Base-by-base conservation (phyloP, 2,113 vertebrate species). In the Glareola pratincola region DNA sequence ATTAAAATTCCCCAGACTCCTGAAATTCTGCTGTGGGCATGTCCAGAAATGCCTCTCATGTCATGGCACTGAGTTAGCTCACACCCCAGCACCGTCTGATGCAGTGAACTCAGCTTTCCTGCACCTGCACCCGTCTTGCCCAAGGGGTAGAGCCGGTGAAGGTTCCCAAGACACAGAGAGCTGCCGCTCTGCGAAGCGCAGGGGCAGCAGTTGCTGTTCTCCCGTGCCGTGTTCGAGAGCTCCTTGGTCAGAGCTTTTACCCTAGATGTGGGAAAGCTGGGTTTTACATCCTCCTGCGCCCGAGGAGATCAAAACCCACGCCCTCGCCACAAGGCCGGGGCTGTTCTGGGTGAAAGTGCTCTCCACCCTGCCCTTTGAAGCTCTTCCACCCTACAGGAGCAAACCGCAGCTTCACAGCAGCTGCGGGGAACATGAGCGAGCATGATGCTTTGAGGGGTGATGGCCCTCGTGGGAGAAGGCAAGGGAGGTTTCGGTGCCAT, bases 301-400 rank as follows among this genome's bases (percentile, higher is more conserved):
- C 0, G 6, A 92, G 90, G 90, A 79, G 77, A 96, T 92, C 32
- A 64, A 90, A 96, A 73, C 82, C 90, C 85, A 93, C 90, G 0
- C 94, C 92, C 72, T 95, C 16, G 5, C 90, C 85, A 92, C 7
- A 21, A 96, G 68, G 67, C 45, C 0, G 2, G 41, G 88, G 72
- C 62, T 92, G 84, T 89, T 93, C 71, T 95, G 63, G 95, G 96
- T 95, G 96, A 96, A 97, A 96, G 96, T 96, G 85, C 22, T 97
- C 90, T 92, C 92, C 85, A 95, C 92, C 92, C 95, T 95, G 41
- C 12, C 48, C 85, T 97, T 97, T 97, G 96, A 96, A 96, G 88
- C 50, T 93, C 68, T 95, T 96, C 92, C 86, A 96, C 64, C 75
- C 74, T 85, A 43, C 56, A 66, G 51, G 54, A 96, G n/a, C 74